Conservation (phyloP, 2,113 vertebrate species). For the Prolemur simus region DNA sequence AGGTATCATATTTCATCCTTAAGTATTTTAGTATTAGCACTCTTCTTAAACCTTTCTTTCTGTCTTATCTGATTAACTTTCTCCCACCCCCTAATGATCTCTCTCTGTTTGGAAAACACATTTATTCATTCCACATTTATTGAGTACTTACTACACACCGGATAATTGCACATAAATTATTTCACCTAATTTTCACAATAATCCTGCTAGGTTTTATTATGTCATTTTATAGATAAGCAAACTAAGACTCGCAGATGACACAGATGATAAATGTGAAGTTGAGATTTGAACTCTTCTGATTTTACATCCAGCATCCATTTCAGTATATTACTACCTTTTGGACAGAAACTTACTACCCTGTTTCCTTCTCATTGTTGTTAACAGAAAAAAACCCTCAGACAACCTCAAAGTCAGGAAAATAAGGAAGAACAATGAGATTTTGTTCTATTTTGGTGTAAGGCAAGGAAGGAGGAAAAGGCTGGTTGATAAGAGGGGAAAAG, state of each 20-base stretch:
- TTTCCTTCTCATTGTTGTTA: neutral
- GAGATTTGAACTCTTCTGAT: slow-evolving; percentile 6
- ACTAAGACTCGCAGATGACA: neutral
- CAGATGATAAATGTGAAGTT: neutral
- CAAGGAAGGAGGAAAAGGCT: neutral
- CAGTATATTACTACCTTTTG: neutral
- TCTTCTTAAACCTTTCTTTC: slow-evolving; percentile 2
- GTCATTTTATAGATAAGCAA: neutral
- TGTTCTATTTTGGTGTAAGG: neutral
- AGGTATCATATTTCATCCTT: slow-evolving; percentile 9
- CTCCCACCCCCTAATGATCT: neutral
- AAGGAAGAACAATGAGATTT: neutral
- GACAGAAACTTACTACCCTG: neutral
- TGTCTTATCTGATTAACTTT: neutral
- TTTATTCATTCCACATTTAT: neutral
- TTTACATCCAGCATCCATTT: neutral
- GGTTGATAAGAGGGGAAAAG: neutral
- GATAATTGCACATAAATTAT: neutral
- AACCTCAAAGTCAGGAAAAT: neutral
- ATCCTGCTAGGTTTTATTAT: neutral
- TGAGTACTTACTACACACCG: neutral
- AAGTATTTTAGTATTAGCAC: neutral
- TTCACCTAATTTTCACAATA: neutral
- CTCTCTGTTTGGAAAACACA: neutral
- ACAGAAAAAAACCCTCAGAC: neutral